These are phyloP conservation scores for Ophion slaviceki DNA, from an alignment of 2,888 invertebrate species.

Conservation along the genomic window DNA sequence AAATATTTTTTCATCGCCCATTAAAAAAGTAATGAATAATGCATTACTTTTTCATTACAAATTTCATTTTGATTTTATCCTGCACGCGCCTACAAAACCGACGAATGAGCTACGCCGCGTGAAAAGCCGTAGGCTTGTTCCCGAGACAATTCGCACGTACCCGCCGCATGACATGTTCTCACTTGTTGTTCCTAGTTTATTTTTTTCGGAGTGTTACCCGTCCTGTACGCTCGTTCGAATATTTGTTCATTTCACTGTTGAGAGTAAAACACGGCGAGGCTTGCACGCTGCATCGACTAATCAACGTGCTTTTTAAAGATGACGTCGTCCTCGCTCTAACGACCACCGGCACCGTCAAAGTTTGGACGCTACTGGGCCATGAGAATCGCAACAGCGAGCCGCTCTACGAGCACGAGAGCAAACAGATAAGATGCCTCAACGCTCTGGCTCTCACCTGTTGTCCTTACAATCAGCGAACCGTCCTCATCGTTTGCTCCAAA, in stretches of 20 bases:
- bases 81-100: neutral
- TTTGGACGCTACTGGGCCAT: slow-evolving; percentile 96
- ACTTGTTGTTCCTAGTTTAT: neutral
- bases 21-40: no score
- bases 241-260: slow-evolving; percentile 25
- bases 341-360: slow-evolving; percentile 98
- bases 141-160: neutral
- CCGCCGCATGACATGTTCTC: neutral
- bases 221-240: neutral
- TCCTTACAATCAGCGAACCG: slow-evolving; percentile 97
- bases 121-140: neutral
- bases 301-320: slow-evolving; percentile 87
- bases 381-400: slow-evolving; percentile 95
- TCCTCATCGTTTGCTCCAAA: slow-evolving; percentile 97
- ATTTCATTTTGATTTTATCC: neutral
- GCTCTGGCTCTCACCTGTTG: slow-evolving; percentile 97
- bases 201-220: neutral
- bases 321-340: slow-evolving; percentile 98
- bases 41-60: no score
- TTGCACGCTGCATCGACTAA: slow-evolving; percentile 65
- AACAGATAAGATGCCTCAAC: slow-evolving; percentile 97
- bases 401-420: slow-evolving; percentile 98
- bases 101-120: neutral
- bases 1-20: no score
- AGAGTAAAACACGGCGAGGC: neutral